Base-by-base conservation (phyloP, 2,797 vertebrate genomes). In the Buphagus erythrorhynchus region DNA sequence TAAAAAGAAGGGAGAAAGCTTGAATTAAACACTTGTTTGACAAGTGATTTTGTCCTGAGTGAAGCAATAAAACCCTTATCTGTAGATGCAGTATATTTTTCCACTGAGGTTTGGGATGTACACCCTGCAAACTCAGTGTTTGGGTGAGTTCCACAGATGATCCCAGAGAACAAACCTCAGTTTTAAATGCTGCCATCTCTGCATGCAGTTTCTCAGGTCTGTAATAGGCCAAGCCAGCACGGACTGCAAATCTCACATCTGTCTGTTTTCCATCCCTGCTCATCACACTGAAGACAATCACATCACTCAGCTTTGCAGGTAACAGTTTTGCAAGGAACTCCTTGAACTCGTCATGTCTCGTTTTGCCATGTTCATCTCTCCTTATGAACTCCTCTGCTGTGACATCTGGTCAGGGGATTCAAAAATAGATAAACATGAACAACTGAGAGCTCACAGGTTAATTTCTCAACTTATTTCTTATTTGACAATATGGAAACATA, bases 331-430 rank as follows among this genome's bases (percentile, higher is more conserved):
- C 98, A 94, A 99, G 98, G 86, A 98, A 98, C 95, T 98, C 98
- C 89, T 98, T 95, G 92, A 99, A 98, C 86, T 98, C 93, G 63
- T 98, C 98, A 9, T 97, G 97, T 33, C 97, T 98, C 7, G 98
- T 98, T 87, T 94, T 96, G 94, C 97, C 97, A 0, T 86, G 96
- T 29, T 97, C 98, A 71, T 98, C 97, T 74, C 97, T 98, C 84
- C 98, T 98, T 82, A 98, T 93, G 93, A 99, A 99, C 88, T 99
- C 98, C 81, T 98, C 98, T 25, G 98, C 98, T 54, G 98, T 98
- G 86, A 98, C 95, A 97, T 98, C 99, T 99, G 93, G 67, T 68
- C 73, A 95, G 40, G 43, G 86, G 79, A 89, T 96, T 84, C n/a
- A 93, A 85, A 91, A 92, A 86, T 0, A 92, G 21, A 85, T n/a